Conservation (phyloP, 2,797 vertebrate species). For the Hydrophis major region DNA sequence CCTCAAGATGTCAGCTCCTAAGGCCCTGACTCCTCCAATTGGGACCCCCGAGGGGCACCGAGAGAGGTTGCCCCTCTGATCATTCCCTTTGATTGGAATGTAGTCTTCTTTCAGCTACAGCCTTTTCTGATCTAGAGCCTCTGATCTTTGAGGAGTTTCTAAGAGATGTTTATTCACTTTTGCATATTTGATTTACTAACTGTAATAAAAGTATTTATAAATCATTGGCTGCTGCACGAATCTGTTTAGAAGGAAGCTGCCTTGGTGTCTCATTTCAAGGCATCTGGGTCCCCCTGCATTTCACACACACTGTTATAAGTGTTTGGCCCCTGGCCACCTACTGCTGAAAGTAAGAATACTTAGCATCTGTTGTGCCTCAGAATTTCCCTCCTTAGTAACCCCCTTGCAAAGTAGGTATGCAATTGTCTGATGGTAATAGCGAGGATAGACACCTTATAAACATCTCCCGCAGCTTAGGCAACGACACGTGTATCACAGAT, state of each 20-base stretch:
- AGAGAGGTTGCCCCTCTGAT: no score
- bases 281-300: background rate
- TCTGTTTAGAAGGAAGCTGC: background rate
- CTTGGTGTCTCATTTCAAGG: background rate
- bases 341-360: background rate
- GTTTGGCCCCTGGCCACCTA: no score
- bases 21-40: background rate
- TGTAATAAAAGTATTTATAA: constrained; percentile 22
- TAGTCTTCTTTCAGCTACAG: background rate
- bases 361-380: background rate
- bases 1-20: background rate
- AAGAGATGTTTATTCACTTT: background rate
- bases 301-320: no score
- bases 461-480: background rate
- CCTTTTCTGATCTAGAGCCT: background rate
- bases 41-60: background rate
- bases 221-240: background rate
- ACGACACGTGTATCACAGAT: background rate
- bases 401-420: background rate
- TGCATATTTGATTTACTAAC: background rate
- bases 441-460: background rate
- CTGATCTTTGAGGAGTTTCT: background rate
- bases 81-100: background rate
- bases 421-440: background rate
- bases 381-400: background rate